A percentile compares a stretch with the other conserved stretches of the same genome.
Conservation (phyloP, 2,113 vertebrate genomes). For the Motacilla tschutschensis region DNA sequence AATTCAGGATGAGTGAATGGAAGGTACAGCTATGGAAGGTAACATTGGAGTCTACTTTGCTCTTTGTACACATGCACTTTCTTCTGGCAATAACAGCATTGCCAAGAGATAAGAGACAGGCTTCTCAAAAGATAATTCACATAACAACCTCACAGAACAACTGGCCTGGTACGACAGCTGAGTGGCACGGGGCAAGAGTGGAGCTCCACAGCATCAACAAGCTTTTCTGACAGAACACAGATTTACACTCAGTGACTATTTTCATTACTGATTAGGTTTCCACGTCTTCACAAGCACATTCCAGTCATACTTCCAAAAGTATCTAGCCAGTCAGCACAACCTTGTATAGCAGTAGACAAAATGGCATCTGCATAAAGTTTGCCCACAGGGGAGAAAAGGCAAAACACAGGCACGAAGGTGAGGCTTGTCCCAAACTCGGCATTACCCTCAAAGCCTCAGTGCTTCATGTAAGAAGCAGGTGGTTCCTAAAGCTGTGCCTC, state of each 20-base stretch:
- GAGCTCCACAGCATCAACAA: background rate
- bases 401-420: background rate
- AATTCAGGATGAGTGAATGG: background rate
- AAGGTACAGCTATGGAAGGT: rapidly evolving
- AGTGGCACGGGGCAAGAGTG: background rate
- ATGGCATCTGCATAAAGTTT: background rate
- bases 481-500: background rate
- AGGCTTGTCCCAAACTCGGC: background rate
- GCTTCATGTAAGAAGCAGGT: background rate
- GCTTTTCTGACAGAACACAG: background rate
- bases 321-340: background rate
- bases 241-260: background rate
- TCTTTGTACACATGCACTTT: background rate
- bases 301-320: background rate
- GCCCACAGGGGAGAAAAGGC: background rate
- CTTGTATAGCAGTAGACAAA: background rate
- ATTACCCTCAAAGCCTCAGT: background rate
- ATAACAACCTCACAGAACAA: background rate
- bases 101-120: background rate
- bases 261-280: background rate
- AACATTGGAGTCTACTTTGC: background rate
- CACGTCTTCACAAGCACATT: background rate
- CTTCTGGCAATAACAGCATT: background rate
- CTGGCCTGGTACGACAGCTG: background rate
- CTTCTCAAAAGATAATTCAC: background rate